A percentile compares a stretch with the other conserved stretches of the same genome.
Evolutionary conservation across 2,113 vertebrate species (phyloP).

Genomic region (Planiliza haematocheilus): DNA sequence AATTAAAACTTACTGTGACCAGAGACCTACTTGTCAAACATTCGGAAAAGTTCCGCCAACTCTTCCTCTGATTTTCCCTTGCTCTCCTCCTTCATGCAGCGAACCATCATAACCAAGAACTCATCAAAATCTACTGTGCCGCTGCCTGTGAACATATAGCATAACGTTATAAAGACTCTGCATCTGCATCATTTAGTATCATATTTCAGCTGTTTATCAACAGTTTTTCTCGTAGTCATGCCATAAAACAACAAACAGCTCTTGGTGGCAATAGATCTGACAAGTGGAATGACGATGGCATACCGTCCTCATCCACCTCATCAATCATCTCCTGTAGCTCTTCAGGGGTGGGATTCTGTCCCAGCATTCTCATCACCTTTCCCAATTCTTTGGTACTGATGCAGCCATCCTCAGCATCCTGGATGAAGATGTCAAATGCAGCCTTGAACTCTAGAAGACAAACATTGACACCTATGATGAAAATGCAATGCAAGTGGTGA

Average conservation of each 20-base stretch:
- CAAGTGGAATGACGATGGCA: constrained; percentile 3
- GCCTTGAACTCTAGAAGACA: constrained; percentile 80
- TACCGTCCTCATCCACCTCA: constrained; percentile 85
- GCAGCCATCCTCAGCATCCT: constrained; percentile 83
- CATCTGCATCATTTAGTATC: background rate
- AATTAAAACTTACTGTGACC: no score
- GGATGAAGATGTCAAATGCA: constrained; percentile 83
- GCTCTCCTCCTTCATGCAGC: constrained; percentile 88
- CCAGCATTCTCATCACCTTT: constrained; percentile 85
- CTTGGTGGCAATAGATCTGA: background rate
- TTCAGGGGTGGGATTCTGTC: constrained; percentile 83
- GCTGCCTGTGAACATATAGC: constrained; percentile 75
- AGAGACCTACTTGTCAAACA: constrained; percentile 86
- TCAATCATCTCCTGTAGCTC: constrained; percentile 85
- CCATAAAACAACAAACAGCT: background rate
- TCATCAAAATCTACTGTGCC: constrained; percentile 87
- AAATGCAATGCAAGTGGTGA: no score
- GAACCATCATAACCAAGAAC: constrained; percentile 88
- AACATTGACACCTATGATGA: background rate
- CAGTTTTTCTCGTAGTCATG: background rate
- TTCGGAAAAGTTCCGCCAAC: constrained; percentile 85
- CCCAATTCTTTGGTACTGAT: constrained; percentile 85
- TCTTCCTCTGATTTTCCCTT: constrained; percentile 88
- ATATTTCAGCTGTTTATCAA: no score
- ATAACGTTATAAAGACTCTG: background rate